These are phyloP conservation scores for Haemorhous mexicanus DNA, from an alignment of 2,113 vertebrate species.

Conservation along the genomic window DNA sequence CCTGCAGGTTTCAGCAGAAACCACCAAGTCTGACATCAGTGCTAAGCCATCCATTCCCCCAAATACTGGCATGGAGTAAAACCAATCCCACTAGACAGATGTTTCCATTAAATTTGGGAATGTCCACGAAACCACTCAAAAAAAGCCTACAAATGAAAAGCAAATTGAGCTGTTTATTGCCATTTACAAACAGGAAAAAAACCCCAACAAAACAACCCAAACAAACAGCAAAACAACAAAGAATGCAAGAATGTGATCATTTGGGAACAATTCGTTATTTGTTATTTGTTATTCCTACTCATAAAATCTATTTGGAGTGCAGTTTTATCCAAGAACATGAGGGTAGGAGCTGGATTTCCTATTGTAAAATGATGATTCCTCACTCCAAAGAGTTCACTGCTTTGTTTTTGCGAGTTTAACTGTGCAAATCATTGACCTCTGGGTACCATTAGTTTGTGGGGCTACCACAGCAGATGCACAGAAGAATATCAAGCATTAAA, in stretches of 20 bases:
- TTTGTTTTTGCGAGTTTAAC: not conserved
- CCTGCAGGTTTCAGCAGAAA: not conserved
- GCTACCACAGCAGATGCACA: not conserved
- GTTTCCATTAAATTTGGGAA: not conserved
- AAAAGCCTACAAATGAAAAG: not conserved
- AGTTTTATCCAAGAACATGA: not conserved
- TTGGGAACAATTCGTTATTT: slow-evolving; percentile 1
- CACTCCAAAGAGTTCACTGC: not conserved
- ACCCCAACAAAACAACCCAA: not conserved
- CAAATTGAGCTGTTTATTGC: slow-evolving; percentile 14
- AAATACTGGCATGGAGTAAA: not conserved
- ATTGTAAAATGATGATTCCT: not conserved
- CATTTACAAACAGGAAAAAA: not conserved
- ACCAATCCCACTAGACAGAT: not conserved
- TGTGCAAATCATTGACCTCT: not conserved
- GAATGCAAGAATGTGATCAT: not conserved
- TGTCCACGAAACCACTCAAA: not conserved
- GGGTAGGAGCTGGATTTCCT: not conserved
- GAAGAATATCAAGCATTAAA: not conserved
- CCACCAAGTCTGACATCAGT: not conserved
- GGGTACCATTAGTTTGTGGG: not conserved
- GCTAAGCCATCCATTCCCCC: not conserved
- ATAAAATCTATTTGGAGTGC: not conserved
- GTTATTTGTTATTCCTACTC: slow-evolving; percentile 32
- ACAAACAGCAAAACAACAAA: not conserved